Evolutionary conservation across 1,140 invertebrate genomes (phyloP), one percentile per base, ranked within the genome.

Genomic region (Bombyx mandarina): DNA sequence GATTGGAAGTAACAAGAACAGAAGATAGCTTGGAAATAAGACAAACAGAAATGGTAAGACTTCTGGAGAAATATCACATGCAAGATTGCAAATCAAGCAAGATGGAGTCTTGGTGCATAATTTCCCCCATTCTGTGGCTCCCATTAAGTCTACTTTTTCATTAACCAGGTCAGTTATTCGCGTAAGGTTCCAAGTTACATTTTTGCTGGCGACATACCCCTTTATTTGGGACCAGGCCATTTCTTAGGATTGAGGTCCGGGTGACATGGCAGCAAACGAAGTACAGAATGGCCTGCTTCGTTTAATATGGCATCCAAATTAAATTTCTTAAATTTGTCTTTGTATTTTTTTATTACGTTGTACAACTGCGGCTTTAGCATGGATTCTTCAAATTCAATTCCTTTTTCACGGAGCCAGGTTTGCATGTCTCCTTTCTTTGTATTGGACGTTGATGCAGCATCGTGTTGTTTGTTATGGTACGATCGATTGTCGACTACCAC

Each of bases 301-400:
- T 8, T 18, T 12, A 50, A 50, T n/a, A 50, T 50, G 9, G 9
- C 18, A 50, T 3, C 48, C 7, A 50, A n/a, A 3, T 50, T n/a
- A 18, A 50, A 50, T 50, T 50, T 50, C 1, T 50, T 50, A 12
- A 10, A 50, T 18, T 18, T 10, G 18, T 50, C 18, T 50, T 3
- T 50, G 18, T 50, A 12, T 10, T 7, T 10, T 50, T 50, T 50
- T 50, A 50, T 18, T 7, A 50, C 7, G 18, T 50, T n/a, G 12
- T 50, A 50, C 9, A 50, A 18, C 12, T 50, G 8, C 9, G 48
- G 48, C 18, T 50, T 50, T 50, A 50, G 18, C 48, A 50, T 50
- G 7, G 9, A 8, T 8, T 50, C 18, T 7, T 3, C 12, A 12
- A n/a, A 50, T 8, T 50, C 18, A n/a, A 50, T 50, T 10, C 3